phyloP scores from a whole-genome alignment of 2,888 invertebrate species.

The Drosophila testacea region DNA sequence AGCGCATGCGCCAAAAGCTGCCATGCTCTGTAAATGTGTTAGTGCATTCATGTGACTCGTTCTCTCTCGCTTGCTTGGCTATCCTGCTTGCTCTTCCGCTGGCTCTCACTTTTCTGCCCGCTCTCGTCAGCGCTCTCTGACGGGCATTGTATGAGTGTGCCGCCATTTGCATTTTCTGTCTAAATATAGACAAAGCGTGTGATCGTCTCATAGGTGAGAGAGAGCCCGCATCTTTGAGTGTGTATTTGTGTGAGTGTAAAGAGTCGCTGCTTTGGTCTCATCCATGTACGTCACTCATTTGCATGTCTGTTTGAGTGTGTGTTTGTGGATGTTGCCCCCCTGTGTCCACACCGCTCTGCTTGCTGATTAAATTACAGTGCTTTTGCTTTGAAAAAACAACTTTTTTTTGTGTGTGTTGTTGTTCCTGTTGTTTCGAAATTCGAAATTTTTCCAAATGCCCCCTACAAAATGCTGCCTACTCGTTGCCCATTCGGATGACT shows the following conservation, averaged over 20 bases:
- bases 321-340: slow-evolving; percentile 14
- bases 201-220: slow-evolving; percentile 51
- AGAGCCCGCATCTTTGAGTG: slow-evolving; percentile 7
- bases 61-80: not conserved
- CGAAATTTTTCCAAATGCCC: slow-evolving; percentile 7
- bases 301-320: slow-evolving; percentile 8
- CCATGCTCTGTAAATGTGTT: slow-evolving; percentile 36
- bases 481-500: slow-evolving; percentile 6
- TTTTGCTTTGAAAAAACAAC: slow-evolving; percentile 49
- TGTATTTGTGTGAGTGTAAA: slow-evolving; percentile 18
- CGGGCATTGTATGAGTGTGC: slow-evolving; percentile 20
- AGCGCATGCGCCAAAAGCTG: slow-evolving; percentile 66
- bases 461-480: slow-evolving; percentile 22
- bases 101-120: slow-evolving; percentile 13
- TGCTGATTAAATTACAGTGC: slow-evolving; percentile 75
- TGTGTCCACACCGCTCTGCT: slow-evolving; percentile 34
- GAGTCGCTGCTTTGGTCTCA: slow-evolving; percentile 66
- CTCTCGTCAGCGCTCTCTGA: slow-evolving; percentile 8
- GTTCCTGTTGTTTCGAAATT: slow-evolving; percentile 37
- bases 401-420: slow-evolving; percentile 4
- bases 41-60: slow-evolving; percentile 30
- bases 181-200: slow-evolving; percentile 70
- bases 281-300: slow-evolving; percentile 53
- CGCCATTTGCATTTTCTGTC: slow-evolving; percentile 80
- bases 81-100: not conserved